phyloP scores from a whole-genome alignment of 2,113 vertebrate species.

The Phalacrocorax aristotelis region DNA sequence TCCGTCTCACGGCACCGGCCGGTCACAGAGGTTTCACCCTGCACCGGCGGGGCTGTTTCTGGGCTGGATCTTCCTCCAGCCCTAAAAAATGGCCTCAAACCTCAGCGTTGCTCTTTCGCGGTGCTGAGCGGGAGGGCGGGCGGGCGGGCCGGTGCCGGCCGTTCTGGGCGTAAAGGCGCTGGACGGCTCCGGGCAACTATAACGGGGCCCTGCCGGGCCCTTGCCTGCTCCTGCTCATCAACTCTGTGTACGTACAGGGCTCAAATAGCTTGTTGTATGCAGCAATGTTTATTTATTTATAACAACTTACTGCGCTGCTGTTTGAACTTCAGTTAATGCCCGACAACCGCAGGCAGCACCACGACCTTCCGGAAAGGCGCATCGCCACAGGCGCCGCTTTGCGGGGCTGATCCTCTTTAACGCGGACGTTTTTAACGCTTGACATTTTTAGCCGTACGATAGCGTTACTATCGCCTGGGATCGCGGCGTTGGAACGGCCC shows the following conservation, averaged over 20 bases:
- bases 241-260: accelerated
- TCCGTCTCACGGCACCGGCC: accelerated
- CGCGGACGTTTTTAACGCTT: not conserved
- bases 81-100: accelerated
- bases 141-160: too few relatives aligned
- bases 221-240: not conserved
- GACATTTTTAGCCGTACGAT: accelerated
- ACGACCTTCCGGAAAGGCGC: not conserved
- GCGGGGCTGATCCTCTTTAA: not conserved
- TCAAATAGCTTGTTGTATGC: not conserved
- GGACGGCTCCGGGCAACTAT: not conserved
- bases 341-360: not conserved
- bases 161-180: not conserved
- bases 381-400: not conserved
- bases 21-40: not conserved
- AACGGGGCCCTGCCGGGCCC: too few relatives aligned
- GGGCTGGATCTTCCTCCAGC: not conserved
- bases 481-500: not conserved
- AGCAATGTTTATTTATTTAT: not conserved
- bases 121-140: too few relatives aligned
- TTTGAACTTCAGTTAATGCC: not conserved
- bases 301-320: not conserved
- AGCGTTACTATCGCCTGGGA: not conserved
- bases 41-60: too few relatives aligned
- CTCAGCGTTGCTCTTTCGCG: not conserved